Conservation (phyloP, 2,888 invertebrate genomes). For the Altica lythri region DNA sequence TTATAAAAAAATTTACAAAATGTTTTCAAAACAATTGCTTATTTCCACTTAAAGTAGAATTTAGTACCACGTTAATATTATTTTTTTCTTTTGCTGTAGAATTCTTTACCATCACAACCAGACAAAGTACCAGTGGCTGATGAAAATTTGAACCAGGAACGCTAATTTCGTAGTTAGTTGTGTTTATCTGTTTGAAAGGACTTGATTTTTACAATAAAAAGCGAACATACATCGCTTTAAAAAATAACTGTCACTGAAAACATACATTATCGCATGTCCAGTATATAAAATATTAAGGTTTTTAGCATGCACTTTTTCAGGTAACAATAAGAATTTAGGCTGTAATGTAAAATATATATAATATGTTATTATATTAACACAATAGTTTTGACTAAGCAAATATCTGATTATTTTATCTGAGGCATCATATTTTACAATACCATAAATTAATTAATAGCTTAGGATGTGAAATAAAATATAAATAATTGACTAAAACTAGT, state of each 20-base stretch:
- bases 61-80: slow-evolving; percentile 9
- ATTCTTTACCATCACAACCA: slow-evolving; percentile 67
- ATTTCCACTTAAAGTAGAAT: too few relatives aligned
- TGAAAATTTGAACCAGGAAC: slow-evolving; percentile 75
- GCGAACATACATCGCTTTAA: slow-evolving; percentile 6
- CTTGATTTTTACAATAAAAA: slow-evolving; percentile 22
- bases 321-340: slow-evolving; percentile 24
- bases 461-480: too few relatives aligned
- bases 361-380: slow-evolving; percentile 11
- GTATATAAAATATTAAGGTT: slow-evolving; percentile 26
- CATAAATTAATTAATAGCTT: too few relatives aligned
- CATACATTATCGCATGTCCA: slow-evolving; percentile 37
- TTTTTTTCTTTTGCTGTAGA: slow-evolving; percentile 62
- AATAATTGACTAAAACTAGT: too few relatives aligned
- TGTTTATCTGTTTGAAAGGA: slow-evolving; percentile 31
- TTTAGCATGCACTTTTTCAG: slow-evolving; percentile 39
- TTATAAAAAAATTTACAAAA: too few relatives aligned
- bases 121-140: slow-evolving; percentile 66
- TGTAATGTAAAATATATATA: slow-evolving; percentile 12
- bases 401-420: slow-evolving; percentile 9
- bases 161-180: slow-evolving; percentile 45
- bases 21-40: too few relatives aligned
- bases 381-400: slow-evolving; percentile 36
- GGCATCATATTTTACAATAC: slow-evolving; percentile 20
- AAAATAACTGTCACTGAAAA: slow-evolving; percentile 31